These are phyloP conservation scores for Agrotis clavis DNA, from an alignment of 2,888 invertebrate species.

Conservation along the genomic window DNA sequence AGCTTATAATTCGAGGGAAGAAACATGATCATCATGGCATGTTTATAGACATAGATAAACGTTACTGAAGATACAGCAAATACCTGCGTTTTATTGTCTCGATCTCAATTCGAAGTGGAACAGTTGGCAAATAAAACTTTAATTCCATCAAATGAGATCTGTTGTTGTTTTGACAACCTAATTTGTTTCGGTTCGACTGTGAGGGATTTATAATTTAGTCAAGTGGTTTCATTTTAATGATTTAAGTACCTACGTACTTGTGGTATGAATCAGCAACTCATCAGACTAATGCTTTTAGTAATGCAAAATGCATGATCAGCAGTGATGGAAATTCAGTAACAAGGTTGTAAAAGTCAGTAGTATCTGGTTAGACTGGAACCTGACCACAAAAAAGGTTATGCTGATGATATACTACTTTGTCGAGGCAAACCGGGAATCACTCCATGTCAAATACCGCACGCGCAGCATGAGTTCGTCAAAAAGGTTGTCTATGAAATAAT, in stretches of 20 bases:
- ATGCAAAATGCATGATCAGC: background rate
- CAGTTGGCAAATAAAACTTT: constrained; percentile 38
- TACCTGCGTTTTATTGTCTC: constrained; percentile 36
- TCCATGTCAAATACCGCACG: background rate
- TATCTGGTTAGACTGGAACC: too few species aligned
- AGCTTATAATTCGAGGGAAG: constrained; percentile 35
- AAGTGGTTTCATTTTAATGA: constrained; percentile 13
- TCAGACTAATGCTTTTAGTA: background rate
- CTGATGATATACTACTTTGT: too few species aligned
- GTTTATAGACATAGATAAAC: constrained; percentile 15
- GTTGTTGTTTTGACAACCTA: constrained; percentile 21
- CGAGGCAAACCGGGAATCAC: too few species aligned
- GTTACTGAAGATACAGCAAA: constrained; percentile 31
- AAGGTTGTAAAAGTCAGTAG: background rate
- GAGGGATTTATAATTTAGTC: constrained; percentile 19
- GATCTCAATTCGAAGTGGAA: constrained; percentile 38
- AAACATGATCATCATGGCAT: constrained; percentile 16
- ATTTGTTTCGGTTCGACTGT: constrained; percentile 8
- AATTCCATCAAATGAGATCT: constrained; percentile 32
- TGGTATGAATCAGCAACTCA: background rate
- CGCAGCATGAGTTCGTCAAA: too few species aligned
- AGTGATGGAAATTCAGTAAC: background rate
- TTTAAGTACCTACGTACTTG: background rate
- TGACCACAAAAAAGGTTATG: too few species aligned
- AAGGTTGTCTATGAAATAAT: too few species aligned